A percentile compares a stretch with the other conserved stretches of the same genome.
These are phyloP conservation scores for Hylaeus anthracinus DNA, from an alignment of 1,140 invertebrate genomes.

Conservation along the genomic window DNA sequence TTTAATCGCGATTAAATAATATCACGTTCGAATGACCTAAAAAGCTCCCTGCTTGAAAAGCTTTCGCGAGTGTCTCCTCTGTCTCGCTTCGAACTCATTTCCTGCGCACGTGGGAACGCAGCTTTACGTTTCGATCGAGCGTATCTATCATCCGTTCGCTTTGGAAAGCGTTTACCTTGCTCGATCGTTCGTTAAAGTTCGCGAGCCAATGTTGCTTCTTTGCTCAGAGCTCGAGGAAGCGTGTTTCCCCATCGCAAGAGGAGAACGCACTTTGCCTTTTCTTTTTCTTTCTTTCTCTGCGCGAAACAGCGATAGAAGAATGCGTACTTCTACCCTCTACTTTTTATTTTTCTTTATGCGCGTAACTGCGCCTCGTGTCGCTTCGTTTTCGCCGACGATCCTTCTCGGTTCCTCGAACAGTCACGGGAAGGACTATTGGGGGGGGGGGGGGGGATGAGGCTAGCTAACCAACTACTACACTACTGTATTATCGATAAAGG, in stretches of 20 bases:
- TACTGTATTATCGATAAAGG: constrained; percentile 46
- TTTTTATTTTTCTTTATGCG: not conserved
- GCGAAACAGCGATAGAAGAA: too few relatives aligned
- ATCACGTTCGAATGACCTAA: too few relatives aligned
- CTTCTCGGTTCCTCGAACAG: constrained; percentile 20
- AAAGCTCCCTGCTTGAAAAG: too few relatives aligned
- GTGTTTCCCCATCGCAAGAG: not conserved
- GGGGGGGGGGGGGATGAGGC: constrained; percentile 17
- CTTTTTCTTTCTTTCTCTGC: too few relatives aligned
- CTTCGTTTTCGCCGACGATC: constrained; percentile 17
- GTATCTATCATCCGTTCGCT: not conserved
- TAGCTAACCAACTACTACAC: constrained; percentile 60
- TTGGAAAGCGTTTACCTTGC: not conserved
- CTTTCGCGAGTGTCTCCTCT: too few relatives aligned
- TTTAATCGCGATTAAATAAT: too few relatives aligned
- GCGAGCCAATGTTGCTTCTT: not conserved
- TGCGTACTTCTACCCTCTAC: too few relatives aligned
- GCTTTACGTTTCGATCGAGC: not conserved
- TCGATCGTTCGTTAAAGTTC: constrained; percentile 34
- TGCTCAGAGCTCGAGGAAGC: not conserved
- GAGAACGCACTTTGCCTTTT: too few relatives aligned
- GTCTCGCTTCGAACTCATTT: too few relatives aligned
- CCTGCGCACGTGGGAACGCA: not conserved
- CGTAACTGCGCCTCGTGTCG: constrained; percentile 13
- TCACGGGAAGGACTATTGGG: constrained; percentile 10